Evolutionary conservation across 2,797 vertebrate genomes (phyloP).

Genomic region (Limnodromus scolopaceus): DNA sequence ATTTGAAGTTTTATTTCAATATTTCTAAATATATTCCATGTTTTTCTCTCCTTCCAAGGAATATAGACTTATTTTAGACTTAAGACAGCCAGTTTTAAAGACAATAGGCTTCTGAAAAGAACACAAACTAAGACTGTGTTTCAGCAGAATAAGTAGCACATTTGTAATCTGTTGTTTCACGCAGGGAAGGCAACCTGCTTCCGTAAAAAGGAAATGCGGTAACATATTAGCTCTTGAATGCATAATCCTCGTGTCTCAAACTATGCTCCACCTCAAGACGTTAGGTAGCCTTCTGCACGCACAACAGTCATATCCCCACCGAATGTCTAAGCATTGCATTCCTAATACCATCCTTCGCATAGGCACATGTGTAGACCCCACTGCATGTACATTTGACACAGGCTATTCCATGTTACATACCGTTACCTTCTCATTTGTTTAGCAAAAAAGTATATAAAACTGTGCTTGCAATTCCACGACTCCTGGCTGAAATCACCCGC

Average conservation of each 20-base stretch:
- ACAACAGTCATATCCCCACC: not conserved
- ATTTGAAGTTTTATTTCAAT: conserved; percentile 31
- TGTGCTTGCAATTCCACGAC: not conserved
- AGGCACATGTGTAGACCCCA: not conserved
- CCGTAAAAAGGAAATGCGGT: not conserved
- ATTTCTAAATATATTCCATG: not conserved
- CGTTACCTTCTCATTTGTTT: not conserved
- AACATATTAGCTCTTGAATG: not conserved
- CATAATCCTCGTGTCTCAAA: not conserved
- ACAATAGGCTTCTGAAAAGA: not conserved
- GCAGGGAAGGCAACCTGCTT: not conserved
- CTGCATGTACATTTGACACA: fast-evolving
- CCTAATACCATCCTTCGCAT: not conserved
- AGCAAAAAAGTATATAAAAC: not conserved
- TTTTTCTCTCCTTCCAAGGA: not conserved
- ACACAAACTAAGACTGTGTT: not conserved
- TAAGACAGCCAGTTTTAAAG: not conserved
- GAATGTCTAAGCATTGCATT: not conserved
- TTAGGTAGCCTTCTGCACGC: not conserved
- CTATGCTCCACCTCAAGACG: not conserved
- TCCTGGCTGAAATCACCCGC: not conserved
- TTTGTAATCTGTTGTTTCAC: not conserved
- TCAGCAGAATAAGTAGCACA: not conserved
- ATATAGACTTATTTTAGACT: not conserved
- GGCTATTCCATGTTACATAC: not conserved